Evolutionary conservation across 2,888 invertebrate genomes (phyloP), one percentile per base, ranked within the genome.

Genomic region (Sinopyrophorus schimmeli): DNA sequence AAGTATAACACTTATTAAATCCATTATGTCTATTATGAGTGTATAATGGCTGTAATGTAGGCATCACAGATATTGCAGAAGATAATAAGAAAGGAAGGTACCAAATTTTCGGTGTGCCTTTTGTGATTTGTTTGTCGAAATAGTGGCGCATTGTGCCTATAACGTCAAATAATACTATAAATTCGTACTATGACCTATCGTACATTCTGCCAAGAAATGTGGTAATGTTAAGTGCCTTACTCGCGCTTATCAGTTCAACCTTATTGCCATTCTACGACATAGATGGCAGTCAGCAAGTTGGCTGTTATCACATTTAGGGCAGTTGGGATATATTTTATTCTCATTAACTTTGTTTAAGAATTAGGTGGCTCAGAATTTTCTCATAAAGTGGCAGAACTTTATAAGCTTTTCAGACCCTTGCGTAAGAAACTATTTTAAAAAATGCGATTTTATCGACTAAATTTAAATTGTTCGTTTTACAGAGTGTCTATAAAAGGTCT

Each of bases 241-340:
- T 43, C 34, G 43, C 27, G 31, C 43, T 49, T 49, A 49, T 49
- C 49, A 49, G 43, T 44, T 44, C 38, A 31, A 38, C 23, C 31
- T 44, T 39, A 44, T 32, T 38, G 47, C 54, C 52, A 53, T 50
- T 55, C 51, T 51, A 42, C 52, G 32, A 37, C 37, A 17, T 43
- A 61, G 62, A 64, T 63, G 61, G 61, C 59, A 60, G 65, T 61
- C 60, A 64, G 65, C 64, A 66, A 65, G 67, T 67, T 67, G 65
- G 62, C 58, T 57, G 58, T 63, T 67, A 67, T 67, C 67, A 66
- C 59, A 64, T 66, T 66, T 49, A 65, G 66, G 67, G 62, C 64
- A 67, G 66, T 67, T 65, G 66, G n/a, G n/a, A n/a, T n/a, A n/a
- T n/a, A n/a, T n/a, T n/a, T n/a, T n/a, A n/a, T n/a, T n/a, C n/a